These are phyloP conservation scores for Hemicordylus capensis DNA, from an alignment of 2,113 vertebrate genomes.

Conservation along the genomic window DNA sequence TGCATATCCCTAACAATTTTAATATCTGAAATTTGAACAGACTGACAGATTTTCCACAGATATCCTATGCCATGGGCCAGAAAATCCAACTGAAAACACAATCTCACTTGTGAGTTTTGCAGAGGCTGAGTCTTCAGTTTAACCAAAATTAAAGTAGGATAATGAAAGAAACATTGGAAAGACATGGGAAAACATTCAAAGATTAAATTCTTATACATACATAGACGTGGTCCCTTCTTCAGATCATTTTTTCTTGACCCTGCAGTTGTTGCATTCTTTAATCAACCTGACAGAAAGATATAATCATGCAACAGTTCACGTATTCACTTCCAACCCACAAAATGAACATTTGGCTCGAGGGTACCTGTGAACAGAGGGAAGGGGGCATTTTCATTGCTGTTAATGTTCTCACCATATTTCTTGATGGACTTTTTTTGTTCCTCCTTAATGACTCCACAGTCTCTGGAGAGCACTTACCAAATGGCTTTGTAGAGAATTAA, in stretches of 20 bases:
- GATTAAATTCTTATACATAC: background rate
- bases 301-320: constrained; percentile 38
- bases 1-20: no score
- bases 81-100: background rate
- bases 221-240: background rate
- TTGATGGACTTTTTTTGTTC: constrained; percentile 14
- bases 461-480: constrained; percentile 16
- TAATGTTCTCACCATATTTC: constrained; percentile 7
- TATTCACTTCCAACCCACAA: constrained; percentile 42
- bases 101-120: background rate
- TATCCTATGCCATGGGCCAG: background rate
- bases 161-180: background rate
- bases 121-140: background rate
- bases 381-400: background rate
- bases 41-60: no score
- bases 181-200: background rate
- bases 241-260: constrained; percentile 21
- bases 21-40: background rate
- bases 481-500: background rate
- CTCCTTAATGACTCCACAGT: constrained; percentile 10
- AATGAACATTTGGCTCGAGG: constrained; percentile 11
- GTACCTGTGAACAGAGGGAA: background rate
- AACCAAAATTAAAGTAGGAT: background rate
- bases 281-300: constrained; percentile 10
- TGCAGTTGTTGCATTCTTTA: background rate